A percentile compares a stretch with the other conserved stretches of the same genome.
phyloP scores from a whole-genome alignment of 2,113 vertebrate species.

The Clarias gariepinus region DNA sequence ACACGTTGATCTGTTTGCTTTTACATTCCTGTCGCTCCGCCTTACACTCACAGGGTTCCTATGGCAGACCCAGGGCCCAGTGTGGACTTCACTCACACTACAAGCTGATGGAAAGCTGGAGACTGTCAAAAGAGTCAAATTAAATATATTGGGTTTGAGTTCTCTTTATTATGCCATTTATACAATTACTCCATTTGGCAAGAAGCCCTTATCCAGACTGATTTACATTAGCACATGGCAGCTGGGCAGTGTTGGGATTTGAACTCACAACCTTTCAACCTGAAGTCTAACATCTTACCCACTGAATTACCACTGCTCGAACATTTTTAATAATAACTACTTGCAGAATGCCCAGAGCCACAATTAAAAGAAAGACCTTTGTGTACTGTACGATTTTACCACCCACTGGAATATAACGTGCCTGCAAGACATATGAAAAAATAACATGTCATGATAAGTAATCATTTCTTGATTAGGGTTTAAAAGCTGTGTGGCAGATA shows the following conservation, averaged over 20 bases:
- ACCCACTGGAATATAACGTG: neutral
- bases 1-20: constrained; percentile 58
- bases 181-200: neutral
- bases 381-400: neutral
- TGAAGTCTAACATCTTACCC: too few species aligned
- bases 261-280: too few species aligned
- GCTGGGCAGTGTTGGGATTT: too few species aligned
- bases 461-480: neutral
- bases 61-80: constrained; percentile 34
- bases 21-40: constrained; percentile 52
- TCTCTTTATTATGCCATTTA: neutral
- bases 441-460: neutral
- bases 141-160: neutral
- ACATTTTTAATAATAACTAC: neutral
- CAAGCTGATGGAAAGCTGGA: constrained; percentile 14
- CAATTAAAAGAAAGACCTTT: neutral
- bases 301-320: neutral
- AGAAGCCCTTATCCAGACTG: too few species aligned
- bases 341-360: neutral
- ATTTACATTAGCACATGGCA: too few species aligned
- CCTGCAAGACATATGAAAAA: neutral
- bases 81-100: constrained; percentile 20
- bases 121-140: neutral
- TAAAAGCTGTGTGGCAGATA: neutral
- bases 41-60: constrained; percentile 52